A percentile compares a stretch with the other conserved stretches of the same genome.
Evolutionary conservation across 1,140 invertebrate genomes (phyloP).

Genomic region (Lerema accius): DNA sequence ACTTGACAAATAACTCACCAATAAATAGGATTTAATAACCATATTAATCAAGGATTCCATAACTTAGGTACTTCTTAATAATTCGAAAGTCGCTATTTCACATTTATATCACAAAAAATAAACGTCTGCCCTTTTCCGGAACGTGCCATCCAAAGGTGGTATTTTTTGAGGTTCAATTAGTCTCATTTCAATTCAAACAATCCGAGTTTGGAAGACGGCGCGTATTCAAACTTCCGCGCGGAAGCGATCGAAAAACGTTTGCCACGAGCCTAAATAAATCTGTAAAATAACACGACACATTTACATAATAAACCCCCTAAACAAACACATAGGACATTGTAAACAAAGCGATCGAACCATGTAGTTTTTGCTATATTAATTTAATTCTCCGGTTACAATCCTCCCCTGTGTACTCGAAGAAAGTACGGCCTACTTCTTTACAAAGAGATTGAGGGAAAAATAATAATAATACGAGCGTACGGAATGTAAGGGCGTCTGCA

Average conservation of each 20-base stretch:
- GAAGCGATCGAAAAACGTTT: slow-evolving; percentile 68
- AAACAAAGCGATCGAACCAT: slow-evolving; percentile 69
- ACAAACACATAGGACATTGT: slow-evolving; percentile 64
- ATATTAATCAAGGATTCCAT: too few species aligned
- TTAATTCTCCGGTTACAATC: slow-evolving; percentile 75
- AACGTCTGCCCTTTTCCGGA: not conserved
- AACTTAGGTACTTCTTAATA: too few species aligned
- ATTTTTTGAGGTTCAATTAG: slow-evolving; percentile 25
- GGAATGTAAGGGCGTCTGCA: slow-evolving; percentile 72
- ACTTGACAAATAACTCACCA: too few species aligned
- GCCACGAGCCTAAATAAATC: slow-evolving; percentile 72
- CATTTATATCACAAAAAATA: too few species aligned
- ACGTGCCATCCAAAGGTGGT: slow-evolving; percentile 16
- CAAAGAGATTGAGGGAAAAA: slow-evolving; percentile 71
- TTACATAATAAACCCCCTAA: slow-evolving; percentile 78
- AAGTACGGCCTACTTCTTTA: slow-evolving; percentile 67
- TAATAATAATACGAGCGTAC: slow-evolving; percentile 70
- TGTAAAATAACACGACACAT: slow-evolving; percentile 64
- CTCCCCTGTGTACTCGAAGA: slow-evolving; percentile 63
- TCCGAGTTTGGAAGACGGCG: slow-evolving; percentile 33
- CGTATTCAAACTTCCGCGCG: slow-evolving; percentile 43
- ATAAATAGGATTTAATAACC: too few species aligned
- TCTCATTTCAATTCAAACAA: slow-evolving; percentile 34
- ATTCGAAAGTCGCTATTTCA: too few species aligned
- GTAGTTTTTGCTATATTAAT: slow-evolving; percentile 78